These are phyloP conservation scores for Phaenicophaeus curvirostris DNA, from an alignment of 2,797 vertebrate genomes.

Conservation along the genomic window DNA sequence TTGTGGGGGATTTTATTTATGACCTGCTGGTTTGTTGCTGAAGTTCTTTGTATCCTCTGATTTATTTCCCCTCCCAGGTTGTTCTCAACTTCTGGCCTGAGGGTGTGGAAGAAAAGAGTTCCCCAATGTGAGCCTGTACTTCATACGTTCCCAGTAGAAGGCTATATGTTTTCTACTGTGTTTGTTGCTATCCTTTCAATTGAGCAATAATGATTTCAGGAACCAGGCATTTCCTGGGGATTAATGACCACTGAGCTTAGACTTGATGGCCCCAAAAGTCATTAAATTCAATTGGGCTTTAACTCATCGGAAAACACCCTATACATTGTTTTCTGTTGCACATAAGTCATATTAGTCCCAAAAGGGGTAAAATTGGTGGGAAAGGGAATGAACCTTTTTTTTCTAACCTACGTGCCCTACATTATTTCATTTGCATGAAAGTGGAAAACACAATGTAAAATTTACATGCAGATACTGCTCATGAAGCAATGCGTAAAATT, in stretches of 20 bases:
- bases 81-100: slow-evolving; percentile 21
- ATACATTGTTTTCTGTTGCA: not conserved
- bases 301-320: not conserved
- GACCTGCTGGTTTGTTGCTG: slow-evolving; percentile 42
- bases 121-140: not conserved
- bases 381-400: not conserved
- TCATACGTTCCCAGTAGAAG: not conserved
- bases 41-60: slow-evolving; percentile 43
- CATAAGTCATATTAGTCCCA: not conserved
- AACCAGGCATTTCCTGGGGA: slow-evolving; percentile 13
- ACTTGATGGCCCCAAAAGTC: not conserved
- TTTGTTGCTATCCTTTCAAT: slow-evolving; percentile 31
- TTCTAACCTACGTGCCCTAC: not conserved
- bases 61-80: slow-evolving; percentile 54
- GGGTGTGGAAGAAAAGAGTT: not conserved
- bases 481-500: not conserved
- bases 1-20: slow-evolving; percentile 54
- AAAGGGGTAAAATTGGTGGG: not conserved
- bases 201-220: not conserved
- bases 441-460: not conserved
- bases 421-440: not conserved
- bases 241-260: not conserved
- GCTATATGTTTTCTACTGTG: not conserved
- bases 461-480: not conserved
- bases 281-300: slow-evolving; percentile 10